Evolutionary conservation across 2,888 invertebrate genomes (phyloP), one percentile per base, ranked within the genome.

Genomic region (Pteria penguin): DNA sequence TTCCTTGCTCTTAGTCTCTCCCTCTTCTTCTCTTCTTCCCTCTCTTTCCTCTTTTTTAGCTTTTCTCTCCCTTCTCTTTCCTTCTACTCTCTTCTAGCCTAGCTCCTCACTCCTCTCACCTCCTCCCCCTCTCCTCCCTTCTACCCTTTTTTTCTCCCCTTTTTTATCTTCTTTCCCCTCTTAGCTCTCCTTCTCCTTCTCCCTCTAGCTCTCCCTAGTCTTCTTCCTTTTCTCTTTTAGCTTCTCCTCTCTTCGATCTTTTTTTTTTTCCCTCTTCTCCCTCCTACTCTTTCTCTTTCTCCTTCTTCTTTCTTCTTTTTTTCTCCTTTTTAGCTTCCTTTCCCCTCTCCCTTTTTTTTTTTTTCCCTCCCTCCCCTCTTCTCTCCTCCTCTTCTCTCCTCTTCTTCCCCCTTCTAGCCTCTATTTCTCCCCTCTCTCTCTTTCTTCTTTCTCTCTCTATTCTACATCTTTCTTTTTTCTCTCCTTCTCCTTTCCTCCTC

Each of bases 321-420:
- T 26, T 29, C 22, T 22, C 55, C 58, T 52, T 27, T 36, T 31
- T 14, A 36, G 33, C 4, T 0, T 67, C 71, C 2, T 68, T 71
- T 4, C 60, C 65, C 11, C 14, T 45, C 22, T 67, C 32, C 26
- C 61, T 22, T 24, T 22, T 22, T 58, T 22, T 22, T 58, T 22
- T 22, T 24, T 24, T 22, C 11, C 68, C 75, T 45, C 26, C 52
- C 36, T 45, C 22, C 29, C 4, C 5, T 24, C 24, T 31, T 45
- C 66, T 31, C 2, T n/a, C 52, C 24, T 60, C 26, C 26, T 31
- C 45, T n/a, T 18, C 67, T 24, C 78, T 67, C 14, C 58, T 57
- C 5, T 71, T 62, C 11, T 61, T 57, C 11, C 57, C 54, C 26
- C 14, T n/a, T 24, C 31, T 14, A 22, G 11, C 22, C 26, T 54